phyloP scores from a whole-genome alignment of 2,113 vertebrate species.

The Zeus faber region DNA sequence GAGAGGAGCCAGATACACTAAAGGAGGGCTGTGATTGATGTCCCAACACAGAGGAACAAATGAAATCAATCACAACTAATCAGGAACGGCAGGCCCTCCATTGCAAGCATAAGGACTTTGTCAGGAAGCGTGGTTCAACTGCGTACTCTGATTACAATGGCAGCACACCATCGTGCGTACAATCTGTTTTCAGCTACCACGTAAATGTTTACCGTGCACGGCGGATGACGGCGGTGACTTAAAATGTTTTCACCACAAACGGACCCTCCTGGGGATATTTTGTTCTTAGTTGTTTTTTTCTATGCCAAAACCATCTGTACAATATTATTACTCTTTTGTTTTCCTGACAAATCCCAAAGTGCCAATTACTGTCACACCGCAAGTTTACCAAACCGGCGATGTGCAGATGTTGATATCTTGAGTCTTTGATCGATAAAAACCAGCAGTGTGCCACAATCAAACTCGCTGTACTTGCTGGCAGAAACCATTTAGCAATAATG shows the following conservation, averaged over 20 bases:
- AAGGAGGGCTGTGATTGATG: conserved; percentile 51
- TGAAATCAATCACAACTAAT: conserved; percentile 65
- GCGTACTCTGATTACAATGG: conserved; percentile 55
- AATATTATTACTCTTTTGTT: no score
- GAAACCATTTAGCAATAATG: no score
- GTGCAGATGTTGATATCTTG: no score
- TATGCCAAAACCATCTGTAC: conserved; percentile 15
- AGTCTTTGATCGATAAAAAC: no score
- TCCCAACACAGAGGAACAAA: conserved; percentile 57
- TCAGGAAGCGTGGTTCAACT: conserved; percentile 38
- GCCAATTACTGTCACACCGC: no score
- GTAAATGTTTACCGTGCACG: conserved; percentile 49
- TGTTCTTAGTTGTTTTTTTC: conserved; percentile 21
- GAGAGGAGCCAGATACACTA: conserved; percentile 23
- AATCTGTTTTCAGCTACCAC: conserved; percentile 37
- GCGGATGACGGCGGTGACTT: conserved; percentile 21
- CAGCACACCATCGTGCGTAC: conserved; percentile 31
- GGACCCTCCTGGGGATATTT: conserved; percentile 15
- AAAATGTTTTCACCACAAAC: conserved; percentile 36
- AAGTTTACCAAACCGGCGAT: no score
- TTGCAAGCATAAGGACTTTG: conserved; percentile 57
- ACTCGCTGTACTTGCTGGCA: no score
- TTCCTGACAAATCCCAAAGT: no score
- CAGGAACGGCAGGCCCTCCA: conserved; percentile 52
- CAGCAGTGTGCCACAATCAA: no score